A percentile compares a stretch with the other conserved stretches of the same genome.
Conservation (phyloP, 2,113 vertebrate genomes). For the Australoheros scitulus region DNA sequence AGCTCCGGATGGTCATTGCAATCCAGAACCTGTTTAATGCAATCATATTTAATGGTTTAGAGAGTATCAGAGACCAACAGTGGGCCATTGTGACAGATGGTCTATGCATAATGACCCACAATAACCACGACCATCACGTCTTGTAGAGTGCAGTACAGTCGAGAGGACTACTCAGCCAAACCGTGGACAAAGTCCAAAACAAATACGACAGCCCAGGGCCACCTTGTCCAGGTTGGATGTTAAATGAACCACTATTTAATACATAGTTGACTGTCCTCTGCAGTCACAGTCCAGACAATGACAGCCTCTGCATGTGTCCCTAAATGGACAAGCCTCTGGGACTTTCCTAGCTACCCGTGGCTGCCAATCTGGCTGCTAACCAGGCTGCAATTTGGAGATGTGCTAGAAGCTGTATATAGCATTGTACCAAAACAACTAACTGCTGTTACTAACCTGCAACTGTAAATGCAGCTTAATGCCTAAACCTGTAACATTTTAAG, state of each 20-base stretch:
- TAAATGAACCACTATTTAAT: neutral
- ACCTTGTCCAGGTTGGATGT: neutral
- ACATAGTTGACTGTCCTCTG: neutral
- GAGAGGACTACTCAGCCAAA: conserved; percentile 17
- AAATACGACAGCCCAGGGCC: neutral
- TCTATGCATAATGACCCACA: conserved; percentile 21
- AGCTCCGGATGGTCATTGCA: conserved; percentile 9
- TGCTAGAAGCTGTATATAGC: neutral
- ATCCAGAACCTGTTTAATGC: conserved; percentile 20
- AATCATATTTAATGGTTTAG: conserved; percentile 28
- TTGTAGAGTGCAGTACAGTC: neutral
- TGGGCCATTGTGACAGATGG: conserved; percentile 38
- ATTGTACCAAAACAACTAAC: neutral
- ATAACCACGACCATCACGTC: conserved; percentile 14
- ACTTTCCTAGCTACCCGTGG: neutral
- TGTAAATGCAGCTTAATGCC: neutral
- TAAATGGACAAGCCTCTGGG: neutral
- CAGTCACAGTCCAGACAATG: neutral
- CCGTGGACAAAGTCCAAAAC: conserved; percentile 12
- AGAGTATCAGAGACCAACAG: conserved; percentile 17
- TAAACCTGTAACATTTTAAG: neutral
- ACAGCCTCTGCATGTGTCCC: conserved; percentile 1
- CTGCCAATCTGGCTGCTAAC: neutral
- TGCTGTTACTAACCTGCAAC: neutral
- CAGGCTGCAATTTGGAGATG: neutral